Evolutionary conservation across 1,140 invertebrate species (phyloP).

Genomic region (Gonioctena quinquepunctata): DNA sequence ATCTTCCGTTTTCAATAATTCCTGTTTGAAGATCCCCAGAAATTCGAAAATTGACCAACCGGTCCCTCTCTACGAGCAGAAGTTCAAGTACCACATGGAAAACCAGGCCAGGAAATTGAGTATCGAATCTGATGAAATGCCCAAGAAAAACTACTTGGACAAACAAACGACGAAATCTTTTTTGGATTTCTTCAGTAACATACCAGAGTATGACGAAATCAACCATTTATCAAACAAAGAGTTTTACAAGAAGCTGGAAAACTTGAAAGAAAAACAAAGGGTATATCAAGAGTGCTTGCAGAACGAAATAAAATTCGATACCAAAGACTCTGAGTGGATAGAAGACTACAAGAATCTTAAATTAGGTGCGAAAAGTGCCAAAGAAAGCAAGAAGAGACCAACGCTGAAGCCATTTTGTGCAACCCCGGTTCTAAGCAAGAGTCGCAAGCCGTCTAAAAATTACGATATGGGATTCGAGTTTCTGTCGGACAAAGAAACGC

Average conservation of each 20-base stretch:
- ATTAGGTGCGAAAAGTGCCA: conserved; percentile 24
- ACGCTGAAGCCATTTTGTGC: conserved; percentile 38
- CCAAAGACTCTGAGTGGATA: conserved; percentile 45
- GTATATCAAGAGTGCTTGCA: conserved; percentile 61
- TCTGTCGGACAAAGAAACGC: conserved; percentile 42
- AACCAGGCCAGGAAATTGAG: conserved; percentile 47
- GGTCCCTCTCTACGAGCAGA: conserved; percentile 66
- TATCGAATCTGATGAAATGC: conserved; percentile 32
- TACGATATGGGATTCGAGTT: conserved; percentile 40
- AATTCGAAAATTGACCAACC: conserved; percentile 68
- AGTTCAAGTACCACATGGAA: conserved; percentile 51
- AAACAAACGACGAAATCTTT: conserved; percentile 57
- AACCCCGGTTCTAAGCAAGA: conserved; percentile 36
- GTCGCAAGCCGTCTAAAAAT: conserved; percentile 18
- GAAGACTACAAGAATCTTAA: conserved; percentile 49
- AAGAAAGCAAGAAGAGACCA: conserved; percentile 26
- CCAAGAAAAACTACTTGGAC: conserved; percentile 26
- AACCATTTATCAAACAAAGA: conserved; percentile 70
- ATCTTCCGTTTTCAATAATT: conserved; percentile 63
- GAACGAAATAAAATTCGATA: conserved; percentile 56
- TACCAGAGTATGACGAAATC: conserved; percentile 71
- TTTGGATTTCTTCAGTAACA: conserved; percentile 68
- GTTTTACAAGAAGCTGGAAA: conserved; percentile 67
- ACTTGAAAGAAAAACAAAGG: conserved; percentile 67
- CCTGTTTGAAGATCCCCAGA: conserved; percentile 67